Evolutionary conservation across 2,888 invertebrate species (phyloP), one percentile per base, ranked within the genome.

Genomic region (Epirrita christyi): DNA sequence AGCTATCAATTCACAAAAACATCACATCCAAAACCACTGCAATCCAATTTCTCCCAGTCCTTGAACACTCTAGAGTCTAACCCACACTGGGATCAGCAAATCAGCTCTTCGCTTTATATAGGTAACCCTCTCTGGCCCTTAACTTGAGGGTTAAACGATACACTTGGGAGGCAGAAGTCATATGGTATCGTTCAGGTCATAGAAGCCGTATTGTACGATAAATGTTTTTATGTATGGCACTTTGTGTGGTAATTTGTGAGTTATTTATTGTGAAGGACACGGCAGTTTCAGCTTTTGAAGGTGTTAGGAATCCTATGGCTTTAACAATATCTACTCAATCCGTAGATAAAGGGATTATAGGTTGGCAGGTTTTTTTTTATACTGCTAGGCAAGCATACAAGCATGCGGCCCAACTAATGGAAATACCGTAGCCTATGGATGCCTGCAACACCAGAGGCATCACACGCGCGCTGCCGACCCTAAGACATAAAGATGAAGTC

Each of bases 141-240:
- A 78, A 65, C 61, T 78, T 80, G 82, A 86, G 84, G 88, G 88
- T 89, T 88, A 87, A 73, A 80, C 52, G 91, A 90, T 90, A 91
- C 90, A 86, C 89, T 86, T 75, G 77, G n/a, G 74, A 67, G 71
- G 70, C 72, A 75, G 77, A 76, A 82, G 83, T 84, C 81, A 60
- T 55, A 27, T 52, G 47, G 56, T 70, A 71, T 70, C 71, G 59
- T 56, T 53, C 59, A 75, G 86, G 87, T 85, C 86, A 83, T 67
- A 54, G 38, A 58, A 75, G 59, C 71, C 67, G 81, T 80, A 83
- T 86, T 86, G 87, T 82, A 78, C 70, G 76, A 81, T 81, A 86
- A 83, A 59, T 50, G 59, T 59, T 50, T 49, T 49, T 45, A 44
- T 51, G 13, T 49, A 28, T 27, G 37, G 7, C 37, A 43, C 55